Evolutionary conservation across 2,888 invertebrate genomes (phyloP).

Genomic region (Liodrosophila aerea): DNA sequence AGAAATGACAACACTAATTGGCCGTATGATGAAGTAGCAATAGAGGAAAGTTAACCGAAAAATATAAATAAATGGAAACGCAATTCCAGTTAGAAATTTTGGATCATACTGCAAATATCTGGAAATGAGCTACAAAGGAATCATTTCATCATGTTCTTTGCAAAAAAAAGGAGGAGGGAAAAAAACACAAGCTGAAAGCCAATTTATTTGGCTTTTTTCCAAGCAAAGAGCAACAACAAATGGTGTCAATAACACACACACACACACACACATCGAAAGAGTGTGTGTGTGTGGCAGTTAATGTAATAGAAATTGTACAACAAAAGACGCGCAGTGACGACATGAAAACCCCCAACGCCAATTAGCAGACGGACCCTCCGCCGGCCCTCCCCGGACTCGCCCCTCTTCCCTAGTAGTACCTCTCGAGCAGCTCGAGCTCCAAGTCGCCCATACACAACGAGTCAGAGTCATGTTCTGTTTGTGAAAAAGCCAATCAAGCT

Average conservation of each 20-base stretch:
- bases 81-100: background rate
- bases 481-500: constrained; percentile 76
- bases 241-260: constrained; percentile 53
- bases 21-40: no score
- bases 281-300: constrained; percentile 52
- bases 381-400: background rate
- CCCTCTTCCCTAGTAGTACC: background rate
- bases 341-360: constrained; percentile 73
- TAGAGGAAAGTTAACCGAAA: no score
- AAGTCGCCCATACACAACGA: constrained; percentile 25
- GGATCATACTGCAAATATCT: constrained; percentile 14
- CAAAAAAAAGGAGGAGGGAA: no score
- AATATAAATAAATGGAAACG: no score
- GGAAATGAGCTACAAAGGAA: constrained; percentile 19
- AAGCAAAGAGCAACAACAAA: constrained; percentile 49
- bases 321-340: constrained; percentile 75
- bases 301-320: constrained; percentile 74
- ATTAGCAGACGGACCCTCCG: constrained; percentile 48
- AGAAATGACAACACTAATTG: no score
- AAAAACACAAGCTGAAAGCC: constrained; percentile 22
- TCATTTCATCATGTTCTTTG: background rate
- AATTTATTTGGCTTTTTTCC: constrained; percentile 58
- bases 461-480: constrained; percentile 49
- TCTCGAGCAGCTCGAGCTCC: background rate
- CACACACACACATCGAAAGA: constrained; percentile 25